Base-by-base conservation (phyloP, 2,113 vertebrate genomes). In the Oxygymnocypris stewartii region DNA sequence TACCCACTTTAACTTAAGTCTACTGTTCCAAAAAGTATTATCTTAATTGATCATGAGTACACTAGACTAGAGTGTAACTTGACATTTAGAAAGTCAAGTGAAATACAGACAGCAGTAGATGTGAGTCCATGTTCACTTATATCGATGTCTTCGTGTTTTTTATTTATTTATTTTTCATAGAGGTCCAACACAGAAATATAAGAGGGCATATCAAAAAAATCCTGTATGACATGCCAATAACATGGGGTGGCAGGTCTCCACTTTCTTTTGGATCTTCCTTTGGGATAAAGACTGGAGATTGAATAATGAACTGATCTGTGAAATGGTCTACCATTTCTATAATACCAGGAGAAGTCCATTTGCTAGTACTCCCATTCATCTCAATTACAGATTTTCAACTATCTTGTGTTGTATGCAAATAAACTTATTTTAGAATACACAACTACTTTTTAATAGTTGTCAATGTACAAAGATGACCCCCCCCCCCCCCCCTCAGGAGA, bases 161-260 rank as follows among this genome's bases (percentile, higher is more conserved):
- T 79, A 67, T 69, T 77, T 85, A n/a, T n/a, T n/a, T n/a, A n/a
- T 78, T 82, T 89, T 81, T 3, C 88, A 90, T 76, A 88, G 83
- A 86, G 89, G 91, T 92, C 88, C 86, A 78, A 82, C 82, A 86
- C 86, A 87, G 57, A 86, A 91, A 92, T 85, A 82, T 89, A 89
- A 90, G 90, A 91, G 90, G 86, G 85, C 78, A 69, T 90, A 91
- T 93, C 84, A 90, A 82, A 90, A 18, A 75, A 80, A 79, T 85
- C 84, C 77, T 65, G 74, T 84, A 93, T 89, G 71, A 89, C 84
- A 91, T 92, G 91, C 82, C 61, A 88, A 91, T 84, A 90, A 89
- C 90, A 87, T 88, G 87, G 71, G 84, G 89, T 87, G 84, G 79
- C 42, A 71, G 28, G 79, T 89, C 89, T 88, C 74, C 75, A 75